Conservation (phyloP, 2,888 invertebrate species). For the Meandrusa payeni region DNA sequence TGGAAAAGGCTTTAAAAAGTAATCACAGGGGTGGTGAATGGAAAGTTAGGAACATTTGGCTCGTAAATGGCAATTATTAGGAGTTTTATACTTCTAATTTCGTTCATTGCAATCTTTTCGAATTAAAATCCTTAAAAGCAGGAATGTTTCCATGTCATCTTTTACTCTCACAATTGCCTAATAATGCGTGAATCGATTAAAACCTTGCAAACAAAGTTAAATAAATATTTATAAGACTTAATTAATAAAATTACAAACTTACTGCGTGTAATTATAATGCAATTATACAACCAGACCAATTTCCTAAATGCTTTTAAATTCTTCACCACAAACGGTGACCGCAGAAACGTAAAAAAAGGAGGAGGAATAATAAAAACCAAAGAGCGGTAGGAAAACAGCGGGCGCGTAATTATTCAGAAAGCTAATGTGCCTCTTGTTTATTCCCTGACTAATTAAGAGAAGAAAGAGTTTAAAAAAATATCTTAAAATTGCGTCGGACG, state of each 20-base stretch:
- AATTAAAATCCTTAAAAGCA: conserved; percentile 26
- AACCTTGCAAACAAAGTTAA: no score
- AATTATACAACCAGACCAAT: conserved; percentile 48
- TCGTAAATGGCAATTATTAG: conserved; percentile 54
- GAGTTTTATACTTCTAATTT: conserved; percentile 67
- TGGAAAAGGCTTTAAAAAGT: conserved; percentile 66
- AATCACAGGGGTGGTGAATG: conserved; percentile 64
- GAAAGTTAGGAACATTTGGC: conserved; percentile 63
- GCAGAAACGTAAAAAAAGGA: conserved; percentile 50
- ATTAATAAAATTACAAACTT: no score
- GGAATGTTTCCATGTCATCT: no score
- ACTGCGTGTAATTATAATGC: not conserved
- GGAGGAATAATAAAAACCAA: conserved; percentile 36
- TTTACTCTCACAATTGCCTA: no score
- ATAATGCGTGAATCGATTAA: no score
- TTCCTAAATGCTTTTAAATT: conserved; percentile 73
- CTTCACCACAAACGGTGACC: conserved; percentile 61
- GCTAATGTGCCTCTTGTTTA: conserved; percentile 78
- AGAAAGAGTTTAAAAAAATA: conserved; percentile 68
- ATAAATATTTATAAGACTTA: no score
- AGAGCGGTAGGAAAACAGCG: conserved; percentile 41
- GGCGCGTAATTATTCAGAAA: conserved; percentile 73
- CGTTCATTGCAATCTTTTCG: conserved; percentile 48
- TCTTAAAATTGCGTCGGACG: conserved; percentile 53
- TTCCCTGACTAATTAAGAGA: conserved; percentile 77